phyloP scores from a whole-genome alignment of 2,113 vertebrate genomes.

The Sylvia atricapilla region DNA sequence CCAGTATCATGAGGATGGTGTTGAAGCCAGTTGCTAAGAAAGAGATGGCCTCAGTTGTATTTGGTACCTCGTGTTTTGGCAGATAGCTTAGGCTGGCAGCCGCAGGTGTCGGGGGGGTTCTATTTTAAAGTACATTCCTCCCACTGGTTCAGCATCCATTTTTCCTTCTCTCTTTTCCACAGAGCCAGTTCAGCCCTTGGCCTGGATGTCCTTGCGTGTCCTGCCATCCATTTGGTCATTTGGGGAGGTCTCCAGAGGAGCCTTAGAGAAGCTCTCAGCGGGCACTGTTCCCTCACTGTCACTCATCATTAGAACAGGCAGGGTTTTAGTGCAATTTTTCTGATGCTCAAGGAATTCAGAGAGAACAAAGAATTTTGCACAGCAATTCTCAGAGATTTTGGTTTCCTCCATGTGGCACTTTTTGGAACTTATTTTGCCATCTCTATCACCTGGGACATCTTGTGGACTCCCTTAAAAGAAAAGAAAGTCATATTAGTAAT shows the following conservation, averaged over 20 bases:
- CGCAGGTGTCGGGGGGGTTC: slow-evolving; percentile 36
- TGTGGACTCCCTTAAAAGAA: slow-evolving; percentile 73
- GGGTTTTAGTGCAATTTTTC: slow-evolving; percentile 90
- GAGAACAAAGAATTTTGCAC: slow-evolving; percentile 89
- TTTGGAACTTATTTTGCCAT: slow-evolving; percentile 72
- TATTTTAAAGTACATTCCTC: slow-evolving; percentile 72
- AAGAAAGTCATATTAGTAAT: not conserved
- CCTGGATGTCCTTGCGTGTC: slow-evolving; percentile 68
- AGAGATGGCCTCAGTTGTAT: slow-evolving; percentile 43
- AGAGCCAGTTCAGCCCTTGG: slow-evolving; percentile 65
- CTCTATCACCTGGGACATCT: slow-evolving; percentile 65
- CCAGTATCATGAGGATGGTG: too few species aligned
- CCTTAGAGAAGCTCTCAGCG: slow-evolving; percentile 74
- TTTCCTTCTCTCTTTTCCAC: slow-evolving; percentile 74
- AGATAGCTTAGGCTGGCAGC: slow-evolving; percentile 77
- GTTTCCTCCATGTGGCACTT: slow-evolving; percentile 83
- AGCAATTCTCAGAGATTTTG: slow-evolving; percentile 89
- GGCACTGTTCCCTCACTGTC: slow-evolving; percentile 76
- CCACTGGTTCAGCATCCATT: slow-evolving; percentile 55
- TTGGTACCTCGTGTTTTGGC: slow-evolving; percentile 79
- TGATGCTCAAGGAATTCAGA: slow-evolving; percentile 88
- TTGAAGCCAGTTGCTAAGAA: too few species aligned
- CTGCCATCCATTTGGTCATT: slow-evolving; percentile 73
- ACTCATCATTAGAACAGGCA: slow-evolving; percentile 92
- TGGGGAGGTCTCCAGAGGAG: slow-evolving; percentile 69